These are phyloP conservation scores for Muscicapa striata DNA, from an alignment of 2,797 vertebrate species.

Conservation along the genomic window DNA sequence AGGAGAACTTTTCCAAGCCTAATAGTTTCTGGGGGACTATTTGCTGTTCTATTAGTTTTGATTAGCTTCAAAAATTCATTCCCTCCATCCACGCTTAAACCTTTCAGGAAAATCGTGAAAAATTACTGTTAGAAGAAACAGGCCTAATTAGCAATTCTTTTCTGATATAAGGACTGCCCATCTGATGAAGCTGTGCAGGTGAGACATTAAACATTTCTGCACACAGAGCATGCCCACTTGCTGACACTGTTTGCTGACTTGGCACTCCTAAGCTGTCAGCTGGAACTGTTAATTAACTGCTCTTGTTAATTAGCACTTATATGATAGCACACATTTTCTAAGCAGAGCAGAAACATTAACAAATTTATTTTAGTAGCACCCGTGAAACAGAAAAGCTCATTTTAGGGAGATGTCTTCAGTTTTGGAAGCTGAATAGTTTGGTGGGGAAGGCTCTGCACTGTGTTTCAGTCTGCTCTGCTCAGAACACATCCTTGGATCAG, in stretches of 20 bases:
- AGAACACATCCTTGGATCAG: neutral
- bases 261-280: neutral
- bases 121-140: neutral
- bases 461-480: neutral
- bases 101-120: conserved; percentile 15
- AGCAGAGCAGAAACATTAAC: neutral
- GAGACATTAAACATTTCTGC: neutral
- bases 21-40: conserved; percentile 48
- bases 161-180: neutral
- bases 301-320: neutral
- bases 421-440: neutral
- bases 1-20: neutral
- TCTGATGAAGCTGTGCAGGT: neutral
- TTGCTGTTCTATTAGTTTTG: conserved; percentile 54
- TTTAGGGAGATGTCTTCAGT: neutral
- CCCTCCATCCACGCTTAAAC: neutral
- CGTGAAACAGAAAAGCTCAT: neutral
- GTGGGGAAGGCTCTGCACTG: neutral
- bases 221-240: neutral
- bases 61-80: conserved; percentile 51
- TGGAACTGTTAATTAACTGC: neutral
- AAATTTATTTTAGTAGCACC: neutral
- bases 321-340: neutral
- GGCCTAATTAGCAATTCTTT: neutral
- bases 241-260: conserved; percentile 7